Percentiles rank a stretch among this genome's conserved stretches.
These are phyloP conservation scores for Cynocephalus volans DNA, from an alignment of 2,113 vertebrate genomes.

Conservation along the genomic window DNA sequence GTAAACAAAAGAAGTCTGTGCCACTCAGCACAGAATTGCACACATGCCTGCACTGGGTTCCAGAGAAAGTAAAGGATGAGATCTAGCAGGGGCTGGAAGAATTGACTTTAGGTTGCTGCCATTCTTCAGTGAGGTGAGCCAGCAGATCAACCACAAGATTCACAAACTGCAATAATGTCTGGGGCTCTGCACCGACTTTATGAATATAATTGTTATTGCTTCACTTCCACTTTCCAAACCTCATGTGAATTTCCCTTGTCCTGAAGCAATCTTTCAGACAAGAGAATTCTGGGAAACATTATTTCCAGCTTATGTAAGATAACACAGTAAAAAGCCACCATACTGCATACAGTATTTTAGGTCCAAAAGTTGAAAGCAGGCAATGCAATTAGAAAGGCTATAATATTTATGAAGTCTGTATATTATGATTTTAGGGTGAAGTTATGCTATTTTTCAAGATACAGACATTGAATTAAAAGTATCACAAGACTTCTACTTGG, in stretches of 20 bases:
- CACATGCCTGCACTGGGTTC: neutral
- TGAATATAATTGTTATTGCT: neutral
- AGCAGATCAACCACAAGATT: neutral
- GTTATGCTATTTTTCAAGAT: neutral
- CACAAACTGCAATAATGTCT: neutral
- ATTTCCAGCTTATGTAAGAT: neutral
- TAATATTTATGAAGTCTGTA: neutral
- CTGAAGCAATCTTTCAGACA: neutral
- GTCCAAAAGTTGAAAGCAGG: constrained; percentile 17
- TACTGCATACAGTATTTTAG: neutral
- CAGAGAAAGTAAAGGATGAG: neutral
- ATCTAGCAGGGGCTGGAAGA: neutral
- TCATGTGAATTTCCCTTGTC: neutral
- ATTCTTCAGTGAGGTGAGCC: neutral
- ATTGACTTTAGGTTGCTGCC: neutral
- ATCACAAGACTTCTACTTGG: neutral
- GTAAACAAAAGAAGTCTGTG: neutral
- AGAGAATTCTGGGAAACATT: neutral
- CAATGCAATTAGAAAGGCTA: neutral
- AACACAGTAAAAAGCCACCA: neutral
- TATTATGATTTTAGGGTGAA: neutral
- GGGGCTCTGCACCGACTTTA: neutral
- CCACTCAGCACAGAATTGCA: neutral
- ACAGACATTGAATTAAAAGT: neutral
- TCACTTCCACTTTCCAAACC: neutral